Evolutionary conservation across 64 coral and sea anemone species (phyloP).

Genomic region (Porites australiensis): DNA sequence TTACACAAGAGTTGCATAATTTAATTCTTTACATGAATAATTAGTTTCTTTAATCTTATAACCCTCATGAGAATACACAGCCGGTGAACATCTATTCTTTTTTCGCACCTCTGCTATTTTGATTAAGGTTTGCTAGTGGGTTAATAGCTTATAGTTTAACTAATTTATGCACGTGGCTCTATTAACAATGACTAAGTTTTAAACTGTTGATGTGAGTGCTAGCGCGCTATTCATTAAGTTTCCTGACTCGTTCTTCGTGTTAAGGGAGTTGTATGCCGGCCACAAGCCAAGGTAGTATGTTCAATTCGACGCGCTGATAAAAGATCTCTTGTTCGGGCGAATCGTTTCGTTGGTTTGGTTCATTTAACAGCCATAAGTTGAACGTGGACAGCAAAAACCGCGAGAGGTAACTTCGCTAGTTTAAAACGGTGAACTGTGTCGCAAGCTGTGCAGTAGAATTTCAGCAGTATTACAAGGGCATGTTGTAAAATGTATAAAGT

Average conservation of each 20-base stretch:
- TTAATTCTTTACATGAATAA: background rate
- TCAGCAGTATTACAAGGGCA: too few species aligned
- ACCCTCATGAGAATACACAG: background rate
- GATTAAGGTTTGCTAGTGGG: background rate
- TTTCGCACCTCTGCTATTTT: background rate
- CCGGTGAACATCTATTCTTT: background rate
- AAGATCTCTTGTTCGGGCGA: too few species aligned
- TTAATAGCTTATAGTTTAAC: background rate
- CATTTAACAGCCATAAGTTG: too few species aligned
- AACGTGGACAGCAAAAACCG: too few species aligned
- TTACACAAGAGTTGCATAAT: too few species aligned
- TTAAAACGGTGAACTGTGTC: too few species aligned
- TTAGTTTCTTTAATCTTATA: background rate
- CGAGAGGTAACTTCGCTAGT: too few species aligned
- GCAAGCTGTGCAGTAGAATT: too few species aligned
- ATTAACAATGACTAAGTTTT: background rate
- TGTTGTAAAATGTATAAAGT: too few species aligned
- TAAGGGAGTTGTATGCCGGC: too few species aligned
- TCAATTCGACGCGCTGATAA: background rate
- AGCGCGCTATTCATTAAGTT: background rate
- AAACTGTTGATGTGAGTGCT: background rate
- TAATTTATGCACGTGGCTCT: conserved; percentile 10
- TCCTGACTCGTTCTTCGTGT: background rate
- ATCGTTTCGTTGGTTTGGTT: too few species aligned
- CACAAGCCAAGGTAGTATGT: background rate